A percentile compares a stretch with the other conserved stretches of the same genome.
Evolutionary conservation across 23 tunicate species (phyloP).

Genomic region (Ascidia mentula): DNA sequence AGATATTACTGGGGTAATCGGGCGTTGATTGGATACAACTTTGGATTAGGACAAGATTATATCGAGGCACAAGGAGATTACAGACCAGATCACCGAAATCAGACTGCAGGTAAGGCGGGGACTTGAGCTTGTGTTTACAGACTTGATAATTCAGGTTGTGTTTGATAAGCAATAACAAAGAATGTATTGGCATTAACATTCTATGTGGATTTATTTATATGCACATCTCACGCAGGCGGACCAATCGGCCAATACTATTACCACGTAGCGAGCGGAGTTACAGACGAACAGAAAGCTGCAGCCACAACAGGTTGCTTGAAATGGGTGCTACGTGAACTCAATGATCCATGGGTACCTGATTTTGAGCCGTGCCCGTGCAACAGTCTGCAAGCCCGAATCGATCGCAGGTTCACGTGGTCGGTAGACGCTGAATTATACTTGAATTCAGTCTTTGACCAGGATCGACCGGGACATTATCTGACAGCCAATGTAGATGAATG

Average conservation of each 20-base stretch:
- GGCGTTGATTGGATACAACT: constrained; percentile 28
- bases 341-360: not conserved
- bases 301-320: not conserved
- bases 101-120: not conserved
- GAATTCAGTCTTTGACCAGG: not conserved
- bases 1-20: not conserved
- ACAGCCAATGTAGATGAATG: not conserved
- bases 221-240: no score
- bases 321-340: not conserved
- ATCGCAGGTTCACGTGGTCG: not conserved
- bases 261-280: not conserved
- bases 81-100: constrained; percentile 25
- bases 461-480: not conserved
- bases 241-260: constrained; percentile 13
- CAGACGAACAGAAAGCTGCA: not conserved
- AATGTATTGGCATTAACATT: no score
- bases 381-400: not conserved
- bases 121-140: not conserved
- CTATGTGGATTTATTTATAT: no score
- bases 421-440: not conserved
- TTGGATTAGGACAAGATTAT: not conserved
- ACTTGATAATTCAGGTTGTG: not conserved
- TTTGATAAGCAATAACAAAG: no score
- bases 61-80: constrained; percentile 26
- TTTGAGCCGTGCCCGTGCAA: not conserved